Evolutionary conservation across 2,113 vertebrate genomes (phyloP).

Genomic region (Zosterops pallidus): DNA sequence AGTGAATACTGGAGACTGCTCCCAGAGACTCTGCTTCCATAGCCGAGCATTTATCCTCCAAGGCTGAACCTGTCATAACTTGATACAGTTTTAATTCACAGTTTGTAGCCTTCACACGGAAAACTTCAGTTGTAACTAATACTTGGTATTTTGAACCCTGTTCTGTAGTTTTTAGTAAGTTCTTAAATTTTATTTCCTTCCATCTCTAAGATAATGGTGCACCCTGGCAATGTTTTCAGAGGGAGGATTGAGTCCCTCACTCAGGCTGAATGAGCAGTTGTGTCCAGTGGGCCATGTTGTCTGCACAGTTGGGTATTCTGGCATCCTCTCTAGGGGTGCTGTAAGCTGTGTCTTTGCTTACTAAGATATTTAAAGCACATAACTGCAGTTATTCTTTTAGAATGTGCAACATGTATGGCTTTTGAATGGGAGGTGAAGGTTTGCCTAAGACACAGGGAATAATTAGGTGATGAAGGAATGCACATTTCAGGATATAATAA

Average conservation of each 20-base stretch:
- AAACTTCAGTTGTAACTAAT: not conserved
- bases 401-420: not conserved
- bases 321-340: not conserved
- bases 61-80: not conserved
- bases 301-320: not conserved
- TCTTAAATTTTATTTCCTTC: not conserved
- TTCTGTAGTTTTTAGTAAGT: not conserved
- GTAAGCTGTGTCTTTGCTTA: not conserved
- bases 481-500: not conserved
- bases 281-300: not conserved
- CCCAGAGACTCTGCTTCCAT: not conserved
- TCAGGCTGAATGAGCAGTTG: not conserved
- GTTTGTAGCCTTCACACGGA: not conserved
- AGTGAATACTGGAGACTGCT: not conserved
- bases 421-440: not conserved
- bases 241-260: not conserved
- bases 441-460: not conserved
- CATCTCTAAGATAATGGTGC: not conserved
- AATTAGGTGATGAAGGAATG: not conserved
- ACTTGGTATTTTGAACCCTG: not conserved
- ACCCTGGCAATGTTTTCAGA: not conserved
- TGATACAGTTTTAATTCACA: not conserved
- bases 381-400: not conserved
- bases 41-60: not conserved
- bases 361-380: not conserved